A percentile compares a stretch with the other conserved stretches of the same genome.
These are phyloP conservation scores for Pterostichus niger DNA, from an alignment of 2,888 invertebrate genomes.

Conservation along the genomic window DNA sequence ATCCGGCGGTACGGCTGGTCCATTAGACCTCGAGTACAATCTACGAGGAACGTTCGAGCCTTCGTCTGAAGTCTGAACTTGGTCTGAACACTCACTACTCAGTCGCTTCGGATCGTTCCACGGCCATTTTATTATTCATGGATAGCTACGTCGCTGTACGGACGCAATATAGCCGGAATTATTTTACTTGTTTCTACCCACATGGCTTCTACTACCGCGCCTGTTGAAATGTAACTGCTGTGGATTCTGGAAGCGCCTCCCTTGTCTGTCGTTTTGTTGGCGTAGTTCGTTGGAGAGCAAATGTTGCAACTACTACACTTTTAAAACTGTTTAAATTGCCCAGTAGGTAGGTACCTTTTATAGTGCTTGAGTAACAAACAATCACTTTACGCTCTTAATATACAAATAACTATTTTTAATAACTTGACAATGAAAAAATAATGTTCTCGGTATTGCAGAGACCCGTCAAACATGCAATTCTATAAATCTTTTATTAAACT, in stretches of 20 bases:
- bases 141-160: neutral
- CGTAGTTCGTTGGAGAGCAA: neutral
- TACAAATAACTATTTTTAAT: too few relatives aligned
- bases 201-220: slow-evolving; percentile 13
- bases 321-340: slow-evolving; percentile 7
- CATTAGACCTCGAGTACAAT: neutral
- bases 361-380: neutral
- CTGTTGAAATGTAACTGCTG: slow-evolving; percentile 28
- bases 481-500: too few relatives aligned
- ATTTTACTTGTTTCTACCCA: slow-evolving; percentile 40
- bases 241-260: neutral
- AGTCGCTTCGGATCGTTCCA: slow-evolving; percentile 15
- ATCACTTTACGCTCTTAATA: too few relatives aligned
- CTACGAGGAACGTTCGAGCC: neutral
- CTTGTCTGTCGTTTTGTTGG: slow-evolving; percentile 8
- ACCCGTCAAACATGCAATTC: too few relatives aligned
- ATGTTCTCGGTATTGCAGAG: too few relatives aligned
- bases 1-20: neutral
- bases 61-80: neutral
- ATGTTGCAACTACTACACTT: neutral
- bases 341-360: neutral
- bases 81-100: neutral
- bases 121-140: slow-evolving; percentile 40
- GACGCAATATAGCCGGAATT: slow-evolving; percentile 46
- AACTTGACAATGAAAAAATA: too few relatives aligned